Evolutionary conservation across 2,113 vertebrate species (phyloP), one percentile per base, ranked within the genome.

Genomic region (Elachura formosa): DNA sequence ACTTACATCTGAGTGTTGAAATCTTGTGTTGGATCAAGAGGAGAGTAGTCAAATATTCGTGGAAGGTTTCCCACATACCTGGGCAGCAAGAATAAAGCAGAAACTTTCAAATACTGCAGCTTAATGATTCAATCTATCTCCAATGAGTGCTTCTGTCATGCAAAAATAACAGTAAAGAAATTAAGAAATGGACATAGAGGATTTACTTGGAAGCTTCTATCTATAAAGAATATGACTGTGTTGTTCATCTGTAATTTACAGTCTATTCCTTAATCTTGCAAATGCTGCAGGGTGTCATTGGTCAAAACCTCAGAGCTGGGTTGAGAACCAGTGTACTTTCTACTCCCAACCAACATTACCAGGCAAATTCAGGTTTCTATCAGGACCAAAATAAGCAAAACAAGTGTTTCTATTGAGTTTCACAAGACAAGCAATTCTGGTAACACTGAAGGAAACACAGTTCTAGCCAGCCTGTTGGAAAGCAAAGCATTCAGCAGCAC

Each of bases 1-100:
- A 98, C 99, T 99, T 98, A 99, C 99, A 99, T 99, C 95, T 99
- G 99, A 71, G 99, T 99, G 90, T 98, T 98, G 94, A 99, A 99
- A 97, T 99, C 99, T 96, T 99, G 99, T 3, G 98, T 99, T 92
- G 99, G 99, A 97, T 99, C 99, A 62, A 99, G 98, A 33, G 99
- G 99, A 16, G 99, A 99, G 90, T 99, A 99, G 97, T 99, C 99
- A 97, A 98, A 99, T 98, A 99, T 99, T 97, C 98, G 98, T 95
- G 99, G 98, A 93, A 99, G 98, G 94, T 98, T 99, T 81, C 99
- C 99, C 62, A 99, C 99, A 96, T 99, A 99, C 97, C 99, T 99
- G 80, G 59, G 84, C 90, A 97, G 89, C 54, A 94, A 97, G 61
- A 97, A 93, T 22, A 48, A 34, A 87, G 36, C 48, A 95, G n/a